A percentile compares a stretch with the other conserved stretches of the same genome.
Evolutionary conservation across 1,140 invertebrate genomes (phyloP).

Genomic region (Probaryconus sp.): DNA sequence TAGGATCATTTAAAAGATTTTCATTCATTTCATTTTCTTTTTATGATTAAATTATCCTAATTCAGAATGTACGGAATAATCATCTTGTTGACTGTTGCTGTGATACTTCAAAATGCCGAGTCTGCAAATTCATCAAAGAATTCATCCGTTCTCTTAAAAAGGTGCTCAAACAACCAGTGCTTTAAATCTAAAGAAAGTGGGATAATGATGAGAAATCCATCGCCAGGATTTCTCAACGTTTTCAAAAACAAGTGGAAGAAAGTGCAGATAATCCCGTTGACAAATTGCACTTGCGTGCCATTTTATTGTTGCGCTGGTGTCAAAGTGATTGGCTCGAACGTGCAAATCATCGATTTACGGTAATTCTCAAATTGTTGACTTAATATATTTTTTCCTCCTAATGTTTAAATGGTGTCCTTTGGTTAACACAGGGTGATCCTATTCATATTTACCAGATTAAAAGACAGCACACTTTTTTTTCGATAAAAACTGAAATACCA

Average conservation of each 20-base stretch:
- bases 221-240: constrained; percentile 14
- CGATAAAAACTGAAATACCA: no score
- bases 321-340: neutral
- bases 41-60: neutral
- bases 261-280: constrained; percentile 1
- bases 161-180: constrained; percentile 21
- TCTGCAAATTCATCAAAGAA: neutral
- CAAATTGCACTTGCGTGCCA: constrained; percentile 76
- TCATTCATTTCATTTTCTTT: no score
- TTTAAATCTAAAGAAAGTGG: constrained; percentile 29
- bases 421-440: constrained; percentile 21
- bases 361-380: constrained; percentile 57
- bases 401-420: neutral
- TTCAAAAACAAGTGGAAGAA: constrained; percentile 33
- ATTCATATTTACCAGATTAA: constrained; percentile 2
- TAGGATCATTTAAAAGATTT: no score
- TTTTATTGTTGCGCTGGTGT: constrained; percentile 79
- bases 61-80: constrained; percentile 2
- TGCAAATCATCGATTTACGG: constrained; percentile 78
- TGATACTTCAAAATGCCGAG: neutral
- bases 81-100: neutral
- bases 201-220: constrained; percentile 18
- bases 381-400: neutral
- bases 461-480: no score
- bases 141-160: constrained; percentile 26